Base-by-base conservation (phyloP, 2,888 invertebrate genomes). In the Pammene fasciana region DNA sequence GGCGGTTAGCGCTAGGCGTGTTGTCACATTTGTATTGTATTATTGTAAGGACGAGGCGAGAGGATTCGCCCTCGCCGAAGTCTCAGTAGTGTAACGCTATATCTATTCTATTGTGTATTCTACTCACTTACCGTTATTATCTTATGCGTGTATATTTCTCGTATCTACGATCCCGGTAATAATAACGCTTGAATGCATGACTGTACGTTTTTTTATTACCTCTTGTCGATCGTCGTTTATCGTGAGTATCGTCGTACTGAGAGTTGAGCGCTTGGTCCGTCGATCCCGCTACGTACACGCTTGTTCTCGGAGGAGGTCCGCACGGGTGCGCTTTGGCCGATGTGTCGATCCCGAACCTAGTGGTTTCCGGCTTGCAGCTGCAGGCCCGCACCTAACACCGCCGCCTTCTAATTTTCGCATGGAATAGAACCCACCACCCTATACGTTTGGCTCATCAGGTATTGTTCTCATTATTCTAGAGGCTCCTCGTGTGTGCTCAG, bases 151-250 rank as follows among this genome's bases (percentile, higher is more conserved):
- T 92, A 91, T 90, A 91, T 92, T 91, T 92, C 91, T 92, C 92
- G 89, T 91, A 88, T 87, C 90, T 90, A 89, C 89, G 93, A 94
- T 95, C 95, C 95, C 95, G 95, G 95, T 96, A 96, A 96, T 96
- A 96, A 96, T 96, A 96, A 96, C 95, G 96, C 96, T 96, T 96
- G 94, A 94, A 95, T 96, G 96, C 96, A 96, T 96, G 96, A 94
- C 95, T 95, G 95, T 95, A 95, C 95, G 95, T 96, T 96, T 96
- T 85, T 90, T 93, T 92, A 91, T 92, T 92, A 92, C 90, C 90
- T 92, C 89, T 89, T 89, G 88, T 90, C 87, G 86, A 88, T 87
- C 89, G 89, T 88, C 90, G 88, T 90, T 83, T 82, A 82, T 85
- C 90, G 89, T 85, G 87, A 87, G 84, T 87, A 86, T 86, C 88